Percentiles rank a stretch among this genome's conserved stretches.
Evolutionary conservation across 2,888 invertebrate genomes (phyloP).

Genomic region (Norana najaformis): DNA sequence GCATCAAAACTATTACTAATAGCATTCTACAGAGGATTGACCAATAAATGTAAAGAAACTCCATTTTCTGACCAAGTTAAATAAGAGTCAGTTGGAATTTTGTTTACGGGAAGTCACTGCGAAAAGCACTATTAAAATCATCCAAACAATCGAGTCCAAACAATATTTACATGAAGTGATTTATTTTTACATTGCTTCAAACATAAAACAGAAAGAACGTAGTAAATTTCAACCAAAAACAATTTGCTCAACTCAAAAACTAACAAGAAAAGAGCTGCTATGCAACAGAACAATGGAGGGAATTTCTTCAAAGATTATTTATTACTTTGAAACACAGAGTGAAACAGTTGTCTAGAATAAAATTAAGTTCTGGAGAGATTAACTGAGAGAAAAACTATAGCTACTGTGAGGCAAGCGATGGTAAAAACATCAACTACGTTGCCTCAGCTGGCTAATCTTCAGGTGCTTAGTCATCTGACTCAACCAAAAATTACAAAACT

Average conservation of each 20-base stretch:
- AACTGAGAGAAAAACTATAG: neutral
- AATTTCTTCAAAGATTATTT: neutral
- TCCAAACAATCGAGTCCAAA: neutral
- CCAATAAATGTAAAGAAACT: neutral
- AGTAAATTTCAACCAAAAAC: neutral
- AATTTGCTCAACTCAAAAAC: neutral
- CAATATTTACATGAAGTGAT: neutral
- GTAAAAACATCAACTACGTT: neutral
- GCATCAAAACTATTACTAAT: neutral
- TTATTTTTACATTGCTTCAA: neutral
- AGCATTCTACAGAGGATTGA: neutral
- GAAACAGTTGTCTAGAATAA: neutral
- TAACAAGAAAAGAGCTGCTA: neutral
- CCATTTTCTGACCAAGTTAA: neutral
- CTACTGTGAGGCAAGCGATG: neutral
- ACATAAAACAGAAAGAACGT: neutral
- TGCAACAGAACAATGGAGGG: neutral
- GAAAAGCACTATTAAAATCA: neutral
- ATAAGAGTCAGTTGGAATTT: neutral
- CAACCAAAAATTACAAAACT: neutral
- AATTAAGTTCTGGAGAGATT: neutral
- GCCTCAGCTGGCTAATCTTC: neutral
- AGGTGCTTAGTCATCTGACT: too few relatives aligned
- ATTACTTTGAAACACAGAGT: neutral
- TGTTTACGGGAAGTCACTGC: neutral